These are phyloP conservation scores for Choristoneura rosaceana DNA, from an alignment of 2,888 invertebrate genomes.

Conservation along the genomic window DNA sequence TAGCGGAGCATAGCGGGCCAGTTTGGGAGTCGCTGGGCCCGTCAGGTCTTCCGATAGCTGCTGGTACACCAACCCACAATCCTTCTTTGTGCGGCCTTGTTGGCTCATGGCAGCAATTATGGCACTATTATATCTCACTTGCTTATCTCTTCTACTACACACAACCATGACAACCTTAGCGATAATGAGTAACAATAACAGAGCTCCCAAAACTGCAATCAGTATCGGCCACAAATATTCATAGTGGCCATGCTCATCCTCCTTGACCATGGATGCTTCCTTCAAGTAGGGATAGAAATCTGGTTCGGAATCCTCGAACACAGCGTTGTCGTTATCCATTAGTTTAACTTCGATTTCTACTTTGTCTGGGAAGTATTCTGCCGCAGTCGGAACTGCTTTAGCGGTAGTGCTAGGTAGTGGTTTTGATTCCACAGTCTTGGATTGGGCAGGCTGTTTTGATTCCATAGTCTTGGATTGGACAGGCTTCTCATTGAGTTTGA, in stretches of 20 bases:
- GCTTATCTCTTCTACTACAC: constrained; percentile 69
- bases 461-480: constrained; percentile 43
- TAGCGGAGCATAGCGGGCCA: constrained; percentile 87
- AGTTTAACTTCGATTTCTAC: constrained; percentile 70
- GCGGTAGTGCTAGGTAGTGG: constrained; percentile 28
- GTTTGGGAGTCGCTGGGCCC: constrained; percentile 88
- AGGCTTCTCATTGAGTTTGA: constrained; percentile 69
- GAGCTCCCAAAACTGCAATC: constrained; percentile 85
- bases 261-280: constrained; percentile 66
- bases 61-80: constrained; percentile 91
- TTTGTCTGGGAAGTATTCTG: constrained; percentile 47
- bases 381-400: constrained; percentile 33
- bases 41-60: constrained; percentile 91
- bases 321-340: constrained; percentile 63
- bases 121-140: constrained; percentile 81
- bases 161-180: constrained; percentile 80
- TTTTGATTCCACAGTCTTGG: constrained; percentile 36
- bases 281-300: constrained; percentile 47
- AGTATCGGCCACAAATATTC: constrained; percentile 85
- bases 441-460: constrained; percentile 53
- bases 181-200: constrained; percentile 82
- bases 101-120: constrained; percentile 84
- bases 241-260: constrained; percentile 74
- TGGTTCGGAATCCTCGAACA: constrained; percentile 64
- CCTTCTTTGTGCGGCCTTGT: constrained; percentile 86